Conservation (phyloP, 2,797 vertebrate species). For the Onychomys arenicola region DNA sequence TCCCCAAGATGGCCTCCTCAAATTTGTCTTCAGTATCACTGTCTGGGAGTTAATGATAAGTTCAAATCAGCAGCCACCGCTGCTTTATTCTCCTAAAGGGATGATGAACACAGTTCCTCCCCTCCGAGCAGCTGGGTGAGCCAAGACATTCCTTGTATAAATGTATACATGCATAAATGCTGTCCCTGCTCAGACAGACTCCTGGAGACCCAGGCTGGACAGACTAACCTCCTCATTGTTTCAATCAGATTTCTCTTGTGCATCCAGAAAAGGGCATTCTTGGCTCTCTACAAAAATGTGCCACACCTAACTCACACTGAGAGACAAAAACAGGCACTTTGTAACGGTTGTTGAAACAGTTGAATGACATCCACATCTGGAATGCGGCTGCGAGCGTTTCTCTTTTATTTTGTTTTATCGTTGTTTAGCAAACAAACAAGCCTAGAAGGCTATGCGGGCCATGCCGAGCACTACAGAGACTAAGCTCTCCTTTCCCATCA, state of each 20-base stretch:
- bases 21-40: not conserved
- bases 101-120: not conserved
- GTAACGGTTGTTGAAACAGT: not conserved
- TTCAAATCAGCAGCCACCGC: not conserved
- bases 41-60: not conserved
- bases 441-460: not conserved
- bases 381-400: not conserved
- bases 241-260: not conserved
- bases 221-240: not conserved
- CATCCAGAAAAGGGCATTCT: not conserved
- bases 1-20: fast-evolving
- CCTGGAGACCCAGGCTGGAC: not conserved
- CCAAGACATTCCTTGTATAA: not conserved
- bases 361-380: no score
- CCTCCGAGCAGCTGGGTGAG: not conserved
- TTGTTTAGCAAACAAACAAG: not conserved
- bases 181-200: not conserved
- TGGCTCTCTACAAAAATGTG: not conserved
- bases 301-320: not conserved
- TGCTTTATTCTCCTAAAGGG: not conserved
- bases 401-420: not conserved
- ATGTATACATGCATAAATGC: not conserved
- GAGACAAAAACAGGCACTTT: not conserved
- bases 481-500: not conserved
- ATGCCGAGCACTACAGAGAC: no score